These are phyloP conservation scores for Garra rufa DNA, from an alignment of 2,113 vertebrate species.

Conservation along the genomic window DNA sequence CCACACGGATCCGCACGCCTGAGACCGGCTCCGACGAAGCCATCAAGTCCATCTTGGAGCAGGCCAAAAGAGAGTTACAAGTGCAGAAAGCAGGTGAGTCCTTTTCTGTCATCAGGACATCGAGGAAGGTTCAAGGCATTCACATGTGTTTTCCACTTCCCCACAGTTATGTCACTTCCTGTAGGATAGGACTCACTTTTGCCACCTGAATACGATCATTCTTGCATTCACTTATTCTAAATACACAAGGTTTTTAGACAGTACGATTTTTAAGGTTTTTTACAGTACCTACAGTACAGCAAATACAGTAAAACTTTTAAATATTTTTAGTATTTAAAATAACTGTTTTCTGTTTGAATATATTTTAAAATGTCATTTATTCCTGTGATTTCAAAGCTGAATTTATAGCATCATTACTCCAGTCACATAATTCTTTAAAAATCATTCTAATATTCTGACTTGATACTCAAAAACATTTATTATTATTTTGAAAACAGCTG, in stretches of 20 bases:
- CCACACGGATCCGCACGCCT: constrained; percentile 85
- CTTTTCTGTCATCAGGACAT: not conserved
- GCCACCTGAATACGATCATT: not conserved
- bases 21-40: constrained; percentile 88
- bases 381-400: no score
- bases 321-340: no score
- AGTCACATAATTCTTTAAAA: no score
- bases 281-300: no score
- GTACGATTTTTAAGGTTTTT: no score
- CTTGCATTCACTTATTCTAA: not conserved
- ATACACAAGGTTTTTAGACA: not conserved
- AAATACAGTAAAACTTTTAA: no score
- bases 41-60: constrained; percentile 89
- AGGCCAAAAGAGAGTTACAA: constrained; percentile 89
- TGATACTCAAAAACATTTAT: no score
- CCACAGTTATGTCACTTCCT: constrained; percentile 31
- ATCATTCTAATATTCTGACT: no score
- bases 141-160: not conserved
- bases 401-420: no score
- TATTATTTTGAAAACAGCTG: no score
- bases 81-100: constrained; percentile 87
- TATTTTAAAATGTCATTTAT: no score
- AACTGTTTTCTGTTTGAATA: no score
- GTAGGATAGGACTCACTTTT: not conserved
- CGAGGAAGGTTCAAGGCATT: not conserved